These are phyloP conservation scores for Hemistola chrysoprasaria DNA, from an alignment of 2,888 invertebrate genomes.

Conservation along the genomic window DNA sequence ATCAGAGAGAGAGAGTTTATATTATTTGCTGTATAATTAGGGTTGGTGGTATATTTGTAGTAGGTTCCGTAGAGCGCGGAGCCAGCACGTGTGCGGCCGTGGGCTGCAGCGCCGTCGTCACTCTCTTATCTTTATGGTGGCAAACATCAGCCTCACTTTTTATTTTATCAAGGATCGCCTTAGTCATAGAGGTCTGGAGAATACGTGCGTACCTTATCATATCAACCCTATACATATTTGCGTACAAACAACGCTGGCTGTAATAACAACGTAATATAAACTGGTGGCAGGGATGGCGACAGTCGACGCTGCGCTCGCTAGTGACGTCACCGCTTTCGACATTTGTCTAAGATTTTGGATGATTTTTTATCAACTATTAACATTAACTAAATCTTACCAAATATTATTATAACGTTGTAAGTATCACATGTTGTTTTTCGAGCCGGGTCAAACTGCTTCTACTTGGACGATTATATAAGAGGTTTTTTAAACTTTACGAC, in stretches of 20 bases:
- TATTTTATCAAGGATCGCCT: conserved; percentile 70
- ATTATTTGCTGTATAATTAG: conserved; percentile 69
- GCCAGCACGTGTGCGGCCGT: conserved; percentile 64
- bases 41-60: conserved; percentile 39
- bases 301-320: too few species aligned
- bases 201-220: conserved; percentile 57
- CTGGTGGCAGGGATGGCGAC: conserved; percentile 26
- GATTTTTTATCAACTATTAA: too few species aligned
- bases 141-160: conserved; percentile 64
- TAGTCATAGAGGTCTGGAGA: conserved; percentile 59
- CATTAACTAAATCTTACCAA: too few species aligned
- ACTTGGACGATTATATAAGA: too few species aligned
- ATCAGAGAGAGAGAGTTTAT: conserved; percentile 63
- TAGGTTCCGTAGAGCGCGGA: conserved; percentile 46
- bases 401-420: too few species aligned
- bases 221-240: conserved; percentile 68
- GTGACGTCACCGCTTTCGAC: too few species aligned
- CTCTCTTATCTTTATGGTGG: conserved; percentile 70
- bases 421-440: too few species aligned
- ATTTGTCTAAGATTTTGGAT: too few species aligned
- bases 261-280: conserved; percentile 42
- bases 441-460: too few species aligned
- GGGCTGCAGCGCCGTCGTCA: conserved; percentile 53
- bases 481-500: too few species aligned
- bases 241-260: conserved; percentile 48